These are phyloP conservation scores for Styela clava DNA, from an alignment of 23 tunicate species.

Conservation along the genomic window DNA sequence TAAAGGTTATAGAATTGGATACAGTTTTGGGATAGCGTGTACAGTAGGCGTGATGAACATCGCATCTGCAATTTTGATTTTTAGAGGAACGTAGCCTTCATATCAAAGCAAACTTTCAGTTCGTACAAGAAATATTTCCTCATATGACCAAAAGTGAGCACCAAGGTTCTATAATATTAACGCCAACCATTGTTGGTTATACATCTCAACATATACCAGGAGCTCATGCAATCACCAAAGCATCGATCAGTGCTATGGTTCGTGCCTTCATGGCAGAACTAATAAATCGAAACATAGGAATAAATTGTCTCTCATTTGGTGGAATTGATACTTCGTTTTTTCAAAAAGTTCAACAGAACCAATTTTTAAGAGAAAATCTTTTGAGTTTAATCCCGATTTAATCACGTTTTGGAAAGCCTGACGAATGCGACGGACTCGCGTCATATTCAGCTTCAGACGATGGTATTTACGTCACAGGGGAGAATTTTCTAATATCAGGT, in stretches of 20 bases:
- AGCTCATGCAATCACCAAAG: constrained; percentile 17
- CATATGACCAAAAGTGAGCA: constrained; percentile 12
- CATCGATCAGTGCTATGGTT: not conserved
- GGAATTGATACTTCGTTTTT: constrained; percentile 16
- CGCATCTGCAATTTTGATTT: no score
- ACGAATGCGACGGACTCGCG: constrained; percentile 1
- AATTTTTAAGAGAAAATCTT: not conserved
- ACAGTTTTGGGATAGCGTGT: no score
- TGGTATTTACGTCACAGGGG: constrained; percentile 12
- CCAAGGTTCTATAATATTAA: constrained; percentile 4
- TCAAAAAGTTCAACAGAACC: not conserved
- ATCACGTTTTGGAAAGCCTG: constrained; percentile 17
- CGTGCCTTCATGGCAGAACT: constrained; percentile 24
- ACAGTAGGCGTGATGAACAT: constrained; percentile 1
- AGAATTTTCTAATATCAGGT: constrained; percentile 4
- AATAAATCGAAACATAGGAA: constrained; percentile 15
- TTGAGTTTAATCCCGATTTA: not conserved
- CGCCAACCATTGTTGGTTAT: not conserved
- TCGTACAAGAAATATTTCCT: constrained; percentile 3
- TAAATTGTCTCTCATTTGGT: constrained; percentile 20
- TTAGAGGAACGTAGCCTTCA: no score
- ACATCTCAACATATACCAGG: not conserved
- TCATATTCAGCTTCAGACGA: constrained; percentile 19
- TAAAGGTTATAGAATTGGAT: not conserved
- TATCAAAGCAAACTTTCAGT: constrained; percentile 11